Base-by-base conservation (phyloP, 2,113 vertebrate species). In the Burhinus bistriatus region DNA sequence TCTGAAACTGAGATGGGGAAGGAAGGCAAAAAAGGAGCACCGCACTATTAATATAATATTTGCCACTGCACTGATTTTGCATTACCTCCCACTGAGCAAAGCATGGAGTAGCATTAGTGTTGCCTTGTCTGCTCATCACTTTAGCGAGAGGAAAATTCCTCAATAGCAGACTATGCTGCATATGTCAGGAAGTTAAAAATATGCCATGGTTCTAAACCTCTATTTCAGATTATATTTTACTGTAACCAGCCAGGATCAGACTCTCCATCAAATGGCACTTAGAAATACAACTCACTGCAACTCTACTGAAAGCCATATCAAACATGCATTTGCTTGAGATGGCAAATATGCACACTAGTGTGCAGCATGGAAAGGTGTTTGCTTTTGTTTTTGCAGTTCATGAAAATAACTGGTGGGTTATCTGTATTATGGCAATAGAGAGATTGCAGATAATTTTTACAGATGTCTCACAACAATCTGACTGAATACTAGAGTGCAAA, bases 91-190 rank as follows among this genome's bases (percentile, higher is more conserved):
- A 78, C 65, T n/a, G 52, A 96, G 84, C 84, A 36, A 59, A 92
- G 93, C 42, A 3, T 82, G 92, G 79, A 96, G 84, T 13, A 85
- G 80, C 92, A 88, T 93, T 89, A 90, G 68, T 12, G 52, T 44
- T 87, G 90, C 65, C 96, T 84, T 51, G 27, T 95, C 85, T 96
- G 92, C 93, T 94, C 92, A 93, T 97, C 92, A 81, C 90, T 96
- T 96, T 89, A 92, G 94, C 2, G 15, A 97, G 84, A 83, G 78
- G 73, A 95, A 96, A 97, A 98, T 97, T 96, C 90, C 79, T 93
- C 92, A 89, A 27, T 51, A 93, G 89, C 89, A 96, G 58, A 44
- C 62, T 78, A 11, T 61, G 70, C 62, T 78, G 80, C 38, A 5
- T 29, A 9, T 95, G 93, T 72, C 91, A 96, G 83, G 87, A 89